Evolutionary conservation across 2,113 vertebrate species (phyloP).

Genomic region (Ammodramus savannarum): DNA sequence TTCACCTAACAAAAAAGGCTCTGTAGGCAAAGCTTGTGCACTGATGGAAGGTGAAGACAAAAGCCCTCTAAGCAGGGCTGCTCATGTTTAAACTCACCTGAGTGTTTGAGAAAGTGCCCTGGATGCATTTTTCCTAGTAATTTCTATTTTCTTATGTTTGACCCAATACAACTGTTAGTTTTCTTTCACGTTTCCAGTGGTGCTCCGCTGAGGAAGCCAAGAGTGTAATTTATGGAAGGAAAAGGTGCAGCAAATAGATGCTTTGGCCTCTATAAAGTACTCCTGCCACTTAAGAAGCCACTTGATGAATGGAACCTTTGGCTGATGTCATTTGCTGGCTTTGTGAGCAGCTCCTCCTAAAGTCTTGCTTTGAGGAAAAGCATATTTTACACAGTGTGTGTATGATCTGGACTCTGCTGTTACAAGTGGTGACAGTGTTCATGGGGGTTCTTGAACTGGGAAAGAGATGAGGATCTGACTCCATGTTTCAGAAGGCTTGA

Average conservation of each 20-base stretch:
- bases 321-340: conserved; percentile 9
- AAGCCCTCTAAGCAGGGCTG: neutral
- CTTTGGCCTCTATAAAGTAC: neutral
- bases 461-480: too few relatives aligned
- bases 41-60: neutral
- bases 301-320: neutral
- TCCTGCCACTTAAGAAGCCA: neutral
- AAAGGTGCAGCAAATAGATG: neutral
- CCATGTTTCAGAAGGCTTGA: too few relatives aligned
- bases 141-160: neutral
- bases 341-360: neutral
- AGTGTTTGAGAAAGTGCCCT: neutral
- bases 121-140: neutral
- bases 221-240: neutral
- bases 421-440: neutral
- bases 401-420: neutral
- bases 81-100: neutral
- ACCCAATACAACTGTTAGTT: neutral
- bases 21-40: neutral
- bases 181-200: neutral
- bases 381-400: neutral
- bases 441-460: too few relatives aligned
- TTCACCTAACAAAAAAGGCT: neutral
- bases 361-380: neutral
- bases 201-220: fast-evolving